These are phyloP conservation scores for Tupaia chinensis DNA, from an alignment of 2,113 vertebrate species.

Conservation along the genomic window DNA sequence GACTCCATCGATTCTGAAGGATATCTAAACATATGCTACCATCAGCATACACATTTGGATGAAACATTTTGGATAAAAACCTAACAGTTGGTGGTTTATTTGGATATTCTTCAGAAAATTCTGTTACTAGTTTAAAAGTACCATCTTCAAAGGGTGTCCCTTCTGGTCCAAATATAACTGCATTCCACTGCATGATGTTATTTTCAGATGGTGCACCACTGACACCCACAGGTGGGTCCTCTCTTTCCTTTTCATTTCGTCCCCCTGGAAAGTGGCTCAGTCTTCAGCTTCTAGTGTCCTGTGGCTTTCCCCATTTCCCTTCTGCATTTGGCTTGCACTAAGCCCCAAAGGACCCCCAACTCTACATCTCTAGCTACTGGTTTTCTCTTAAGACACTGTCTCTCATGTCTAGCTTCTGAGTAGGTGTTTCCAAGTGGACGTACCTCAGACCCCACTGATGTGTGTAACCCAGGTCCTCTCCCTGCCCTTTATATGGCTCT, in stretches of 20 bases:
- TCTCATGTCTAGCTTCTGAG: neutral
- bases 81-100: no score
- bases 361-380: neutral
- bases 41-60: conserved; percentile 93
- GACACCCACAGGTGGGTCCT: no score
- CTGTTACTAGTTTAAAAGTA: no score
- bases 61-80: no score
- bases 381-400: neutral
- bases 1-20: conserved; percentile 99
- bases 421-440: neutral
- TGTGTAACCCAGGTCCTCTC: neutral
- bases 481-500: neutral
- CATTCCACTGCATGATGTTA: no score
- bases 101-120: no score
- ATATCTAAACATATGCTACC: conserved; percentile 99
- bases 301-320: neutral
- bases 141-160: no score
- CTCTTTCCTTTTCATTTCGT: neutral
- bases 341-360: neutral
- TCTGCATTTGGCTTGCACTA: neutral
- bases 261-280: neutral
- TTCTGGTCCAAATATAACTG: no score
- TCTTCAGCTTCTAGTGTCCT: neutral
- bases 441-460: neutral
- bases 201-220: no score